A percentile compares a stretch with the other conserved stretches of the same genome.
Conservation (phyloP, 2,888 invertebrate genomes). For the Spicauda simplicius region DNA sequence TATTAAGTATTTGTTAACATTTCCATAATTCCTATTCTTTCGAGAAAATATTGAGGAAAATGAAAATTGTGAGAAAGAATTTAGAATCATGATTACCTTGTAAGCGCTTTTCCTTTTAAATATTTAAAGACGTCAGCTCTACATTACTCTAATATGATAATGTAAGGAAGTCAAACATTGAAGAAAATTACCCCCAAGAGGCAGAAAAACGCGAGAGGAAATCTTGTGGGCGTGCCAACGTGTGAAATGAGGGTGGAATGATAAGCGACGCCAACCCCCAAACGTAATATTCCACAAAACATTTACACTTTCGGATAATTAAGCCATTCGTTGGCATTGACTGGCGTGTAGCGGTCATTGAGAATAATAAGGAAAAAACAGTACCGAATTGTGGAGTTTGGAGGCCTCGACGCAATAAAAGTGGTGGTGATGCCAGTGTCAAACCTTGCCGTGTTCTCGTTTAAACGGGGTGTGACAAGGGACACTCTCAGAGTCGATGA, state of each 20-base stretch:
- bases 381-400: too few relatives aligned
- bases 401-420: too few relatives aligned
- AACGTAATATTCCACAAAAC: neutral
- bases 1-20: too few relatives aligned
- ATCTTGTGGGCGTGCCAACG: neutral
- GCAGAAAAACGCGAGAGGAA: neutral
- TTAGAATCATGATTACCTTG: neutral
- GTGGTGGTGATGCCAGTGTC: too few relatives aligned
- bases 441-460: too few relatives aligned
- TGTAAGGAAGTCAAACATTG: neutral
- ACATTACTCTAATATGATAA: neutral
- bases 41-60: too few relatives aligned
- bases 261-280: neutral
- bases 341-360: too few relatives aligned
- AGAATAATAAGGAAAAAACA: too few relatives aligned
- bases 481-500: too few relatives aligned
- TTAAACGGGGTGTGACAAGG: too few relatives aligned
- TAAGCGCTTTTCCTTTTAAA: neutral
- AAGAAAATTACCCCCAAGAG: neutral
- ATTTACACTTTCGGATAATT: neutral
- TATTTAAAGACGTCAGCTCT: neutral
- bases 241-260: slow-evolving; percentile 1
- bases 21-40: too few relatives aligned
- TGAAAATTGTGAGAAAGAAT: too few relatives aligned
- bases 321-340: neutral